A percentile compares a stretch with the other conserved stretches of the same genome.
Conservation (phyloP, 1,140 invertebrate genomes). For the Atopsyche davidsoni region DNA sequence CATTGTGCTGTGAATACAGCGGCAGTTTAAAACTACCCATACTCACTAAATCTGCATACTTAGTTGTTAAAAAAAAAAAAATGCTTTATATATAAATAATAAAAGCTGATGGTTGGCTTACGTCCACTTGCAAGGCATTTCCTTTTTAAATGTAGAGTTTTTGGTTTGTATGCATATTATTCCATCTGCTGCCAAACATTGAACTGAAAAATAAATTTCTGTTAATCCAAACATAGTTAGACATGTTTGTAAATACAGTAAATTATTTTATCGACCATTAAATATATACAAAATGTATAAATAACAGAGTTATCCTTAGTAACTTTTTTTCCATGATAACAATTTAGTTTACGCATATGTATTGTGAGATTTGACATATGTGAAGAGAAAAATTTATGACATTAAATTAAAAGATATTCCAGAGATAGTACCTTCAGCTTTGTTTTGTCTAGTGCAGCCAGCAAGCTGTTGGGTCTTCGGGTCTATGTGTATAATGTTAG, state of each 20-base stretch:
- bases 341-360: no score
- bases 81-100: not conserved
- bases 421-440: conserved; percentile 73
- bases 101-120: conserved; percentile 53
- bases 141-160: conserved; percentile 72
- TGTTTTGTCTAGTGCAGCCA: conserved; percentile 74
- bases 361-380: not conserved
- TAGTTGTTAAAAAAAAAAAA: not conserved
- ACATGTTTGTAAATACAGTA: not conserved
- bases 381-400: not conserved
- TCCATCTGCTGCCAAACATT: conserved; percentile 74
- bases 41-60: conserved; percentile 7
- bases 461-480: conserved; percentile 80
- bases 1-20: not conserved
- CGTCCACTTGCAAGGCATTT: conserved; percentile 90
- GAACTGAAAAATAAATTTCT: conserved; percentile 53
- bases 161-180: conserved; percentile 75
- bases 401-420: conserved; percentile 5
- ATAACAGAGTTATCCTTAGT: no score
- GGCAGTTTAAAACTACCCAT: conserved; percentile 17
- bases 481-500: conserved; percentile 74
- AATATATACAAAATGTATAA: no score
- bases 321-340: no score
- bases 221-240: conserved; percentile 3
- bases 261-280: no score